These are phyloP conservation scores for Cyanoramphus novaezelandiae DNA, from an alignment of 2,113 vertebrate genomes.

Conservation along the genomic window DNA sequence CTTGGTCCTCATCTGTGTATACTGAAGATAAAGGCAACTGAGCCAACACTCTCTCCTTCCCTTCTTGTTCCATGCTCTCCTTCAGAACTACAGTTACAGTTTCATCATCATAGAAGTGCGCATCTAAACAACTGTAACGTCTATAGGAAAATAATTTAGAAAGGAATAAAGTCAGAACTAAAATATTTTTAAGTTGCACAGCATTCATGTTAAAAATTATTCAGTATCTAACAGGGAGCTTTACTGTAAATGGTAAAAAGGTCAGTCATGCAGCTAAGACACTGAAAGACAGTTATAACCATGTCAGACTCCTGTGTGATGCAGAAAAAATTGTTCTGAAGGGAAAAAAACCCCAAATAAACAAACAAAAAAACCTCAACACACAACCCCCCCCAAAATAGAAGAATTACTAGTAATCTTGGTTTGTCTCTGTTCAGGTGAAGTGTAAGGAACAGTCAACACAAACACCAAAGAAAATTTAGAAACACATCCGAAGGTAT, in stretches of 20 bases:
- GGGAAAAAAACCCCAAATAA: fast-evolving
- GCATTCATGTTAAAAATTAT: neutral
- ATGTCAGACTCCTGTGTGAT: neutral
- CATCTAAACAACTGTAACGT: constrained; percentile 87
- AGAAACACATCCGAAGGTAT: neutral
- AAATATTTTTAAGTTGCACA: neutral
- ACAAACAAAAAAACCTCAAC: neutral
- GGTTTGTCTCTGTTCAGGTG: neutral
- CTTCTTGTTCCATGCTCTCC: constrained; percentile 79
- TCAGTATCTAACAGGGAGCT: neutral
- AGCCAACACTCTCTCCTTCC: constrained; percentile 82
- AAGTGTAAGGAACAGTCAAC: neutral
- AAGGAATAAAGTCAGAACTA: neutral
- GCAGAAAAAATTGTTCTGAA: neutral
- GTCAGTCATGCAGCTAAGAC: neutral
- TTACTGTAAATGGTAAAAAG: neutral
- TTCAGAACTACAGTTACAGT: constrained; percentile 89
- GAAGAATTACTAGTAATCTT: neutral
- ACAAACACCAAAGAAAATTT: neutral
- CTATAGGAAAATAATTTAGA: constrained; percentile 46
- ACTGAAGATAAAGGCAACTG: constrained; percentile 86
- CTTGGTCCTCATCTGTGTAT: constrained; percentile 74
- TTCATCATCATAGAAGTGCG: constrained; percentile 94
- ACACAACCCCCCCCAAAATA: neutral
- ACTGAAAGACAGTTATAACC: neutral